These are phyloP conservation scores for Xestia xanthographa DNA, from an alignment of 2,888 invertebrate genomes.

Conservation along the genomic window DNA sequence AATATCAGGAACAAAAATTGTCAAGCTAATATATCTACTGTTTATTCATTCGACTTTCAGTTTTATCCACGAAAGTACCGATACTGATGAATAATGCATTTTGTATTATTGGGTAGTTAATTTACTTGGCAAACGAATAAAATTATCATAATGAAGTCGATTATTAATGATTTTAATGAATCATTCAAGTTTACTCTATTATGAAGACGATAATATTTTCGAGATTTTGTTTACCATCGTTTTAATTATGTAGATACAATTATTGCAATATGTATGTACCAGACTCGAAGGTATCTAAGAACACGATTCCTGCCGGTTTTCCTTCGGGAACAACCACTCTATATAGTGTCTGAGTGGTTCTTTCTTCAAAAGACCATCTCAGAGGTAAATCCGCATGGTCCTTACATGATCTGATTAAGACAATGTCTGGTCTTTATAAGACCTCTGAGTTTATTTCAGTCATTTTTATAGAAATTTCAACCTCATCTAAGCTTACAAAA, in stretches of 20 bases:
- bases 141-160: constrained; percentile 28
- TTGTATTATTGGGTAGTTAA: constrained; percentile 30
- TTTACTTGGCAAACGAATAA: constrained; percentile 28
- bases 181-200: constrained; percentile 18
- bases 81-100: constrained; percentile 37
- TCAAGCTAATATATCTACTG: neutral
- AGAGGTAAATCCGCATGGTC: neutral
- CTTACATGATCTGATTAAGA: neutral
- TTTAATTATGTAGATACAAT: neutral
- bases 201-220: neutral
- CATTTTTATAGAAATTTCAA: neutral
- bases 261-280: neutral
- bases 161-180: constrained; percentile 27
- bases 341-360: neutral
- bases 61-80: constrained; percentile 16
- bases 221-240: neutral
- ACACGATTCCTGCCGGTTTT: neutral
- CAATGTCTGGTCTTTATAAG: neutral
- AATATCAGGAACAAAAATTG: neutral
- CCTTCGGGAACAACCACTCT: neutral
- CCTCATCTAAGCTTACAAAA: neutral
- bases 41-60: constrained; percentile 22
- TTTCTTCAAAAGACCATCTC: neutral
- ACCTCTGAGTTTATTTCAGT: neutral
- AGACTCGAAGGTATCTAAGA: neutral